These are phyloP conservation scores for Girardinus metallicus DNA, from an alignment of 2,797 vertebrate species.

Conservation along the genomic window DNA sequence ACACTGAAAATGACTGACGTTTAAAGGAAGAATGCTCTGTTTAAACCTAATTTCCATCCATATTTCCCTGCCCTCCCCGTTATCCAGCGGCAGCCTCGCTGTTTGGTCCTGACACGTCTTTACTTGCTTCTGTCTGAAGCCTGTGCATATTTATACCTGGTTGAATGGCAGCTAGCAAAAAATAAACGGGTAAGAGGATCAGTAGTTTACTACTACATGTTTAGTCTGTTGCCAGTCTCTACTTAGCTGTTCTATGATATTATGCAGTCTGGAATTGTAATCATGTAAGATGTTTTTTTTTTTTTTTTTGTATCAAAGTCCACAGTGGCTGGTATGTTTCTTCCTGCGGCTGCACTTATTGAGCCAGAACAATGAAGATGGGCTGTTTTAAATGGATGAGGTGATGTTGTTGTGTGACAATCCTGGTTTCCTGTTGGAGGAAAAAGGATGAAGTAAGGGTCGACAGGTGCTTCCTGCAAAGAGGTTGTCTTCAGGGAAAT, in stretches of 20 bases:
- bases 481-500: slow-evolving; percentile 7
- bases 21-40: neutral
- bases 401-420: slow-evolving; percentile 14
- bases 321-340: neutral
- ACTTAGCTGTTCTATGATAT: neutral
- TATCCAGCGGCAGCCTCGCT: neutral
- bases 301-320: slow-evolving; percentile 17
- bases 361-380: slow-evolving; percentile 16
- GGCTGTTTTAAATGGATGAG: neutral
- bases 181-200: slow-evolving; percentile 40
- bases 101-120: slow-evolving; percentile 23
- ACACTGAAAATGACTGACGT: neutral
- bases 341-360: slow-evolving; percentile 14
- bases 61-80: neutral
- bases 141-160: neutral
- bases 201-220: slow-evolving; percentile 17
- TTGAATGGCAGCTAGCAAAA: slow-evolving; percentile 22
- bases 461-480: slow-evolving; percentile 64
- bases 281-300: neutral
- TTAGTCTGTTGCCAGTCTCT: neutral
- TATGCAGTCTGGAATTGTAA: neutral
- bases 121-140: neutral
- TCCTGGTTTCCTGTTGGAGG: slow-evolving; percentile 59
- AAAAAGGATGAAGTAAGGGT: slow-evolving; percentile 36
- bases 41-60: slow-evolving; percentile 3